These are phyloP conservation scores for Bucorvus abyssinicus DNA, from an alignment of 2,797 vertebrate genomes.

Conservation along the genomic window DNA sequence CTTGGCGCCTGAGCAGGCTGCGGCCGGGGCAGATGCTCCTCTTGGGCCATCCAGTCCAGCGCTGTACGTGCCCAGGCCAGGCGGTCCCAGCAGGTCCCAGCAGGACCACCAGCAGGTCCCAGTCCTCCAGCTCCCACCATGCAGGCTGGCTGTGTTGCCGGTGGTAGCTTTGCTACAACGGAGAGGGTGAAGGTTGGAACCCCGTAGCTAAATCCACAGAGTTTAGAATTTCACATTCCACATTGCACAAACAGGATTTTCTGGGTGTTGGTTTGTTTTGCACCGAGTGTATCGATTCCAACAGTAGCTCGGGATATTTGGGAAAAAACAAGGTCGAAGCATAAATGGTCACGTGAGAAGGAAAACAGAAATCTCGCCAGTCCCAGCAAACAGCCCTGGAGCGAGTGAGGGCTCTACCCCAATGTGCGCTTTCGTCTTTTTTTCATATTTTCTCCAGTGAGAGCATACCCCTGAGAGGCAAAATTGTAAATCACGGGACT, in stretches of 20 bases:
- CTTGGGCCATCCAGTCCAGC: neutral
- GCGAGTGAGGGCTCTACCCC: neutral
- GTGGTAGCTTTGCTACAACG: rapidly evolving
- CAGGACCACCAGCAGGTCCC: rapidly evolving
- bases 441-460: neutral
- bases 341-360: neutral
- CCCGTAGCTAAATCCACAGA: neutral
- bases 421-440: neutral
- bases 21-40: rapidly evolving
- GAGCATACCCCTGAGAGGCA: neutral
- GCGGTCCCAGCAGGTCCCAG: neutral
- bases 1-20: neutral
- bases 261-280: neutral
- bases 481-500: constrained; percentile 10
- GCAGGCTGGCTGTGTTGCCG: rapidly evolving
- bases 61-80: rapidly evolving
- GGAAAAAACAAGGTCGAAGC: neutral
- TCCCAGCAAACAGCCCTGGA: neutral
- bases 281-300: neutral
- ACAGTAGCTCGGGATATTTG: neutral
- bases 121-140: neutral
- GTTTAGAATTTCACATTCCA: neutral
- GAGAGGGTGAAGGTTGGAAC: neutral
- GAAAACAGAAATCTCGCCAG: neutral
- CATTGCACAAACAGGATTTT: neutral